A percentile compares a stretch with the other conserved stretches of the same genome.
Evolutionary conservation across 2,113 vertebrate genomes (phyloP).

Genomic region (Poeciliopsis prolifica): DNA sequence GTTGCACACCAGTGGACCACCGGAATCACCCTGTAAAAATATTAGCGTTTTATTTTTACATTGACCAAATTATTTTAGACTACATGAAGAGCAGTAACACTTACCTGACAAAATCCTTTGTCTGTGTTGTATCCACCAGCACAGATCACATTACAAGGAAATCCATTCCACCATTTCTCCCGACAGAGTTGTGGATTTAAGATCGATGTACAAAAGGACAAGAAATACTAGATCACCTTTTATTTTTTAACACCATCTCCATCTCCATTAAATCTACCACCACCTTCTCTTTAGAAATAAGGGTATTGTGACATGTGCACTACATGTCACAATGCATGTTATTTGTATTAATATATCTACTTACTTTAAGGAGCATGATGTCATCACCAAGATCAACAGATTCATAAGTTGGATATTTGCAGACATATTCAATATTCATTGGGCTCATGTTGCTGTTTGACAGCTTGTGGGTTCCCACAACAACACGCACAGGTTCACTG

Average conservation of each 20-base stretch:
- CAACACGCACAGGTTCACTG: conserved; percentile 7
- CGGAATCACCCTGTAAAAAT: conserved; percentile 83
- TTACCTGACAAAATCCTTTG: conserved; percentile 72
- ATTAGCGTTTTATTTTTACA: background rate
- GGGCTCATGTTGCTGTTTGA: rapidly evolving
- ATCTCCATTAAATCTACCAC: background rate
- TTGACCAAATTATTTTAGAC: background rate
- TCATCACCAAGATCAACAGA: background rate
- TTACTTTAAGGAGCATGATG: conserved; percentile 76
- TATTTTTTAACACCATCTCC: background rate
- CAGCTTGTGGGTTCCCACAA: conserved; percentile 61
- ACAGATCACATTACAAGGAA: conserved; percentile 59
- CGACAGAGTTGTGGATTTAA: conserved; percentile 33
- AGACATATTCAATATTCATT: background rate
- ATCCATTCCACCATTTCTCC: rapidly evolving
- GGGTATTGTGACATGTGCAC: too few species aligned
- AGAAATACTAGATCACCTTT: background rate
- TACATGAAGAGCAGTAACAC: background rate
- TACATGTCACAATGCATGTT: background rate
- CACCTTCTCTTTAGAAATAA: too few species aligned
- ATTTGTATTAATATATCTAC: background rate
- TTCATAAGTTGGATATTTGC: conserved; percentile 5
- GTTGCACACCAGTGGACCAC: conserved; percentile 83
- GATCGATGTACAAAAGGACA: background rate
- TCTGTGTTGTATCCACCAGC: conserved; percentile 56